Evolutionary conservation across 2,113 vertebrate species (phyloP).

Genomic region (Odocoileus virginianus): DNA sequence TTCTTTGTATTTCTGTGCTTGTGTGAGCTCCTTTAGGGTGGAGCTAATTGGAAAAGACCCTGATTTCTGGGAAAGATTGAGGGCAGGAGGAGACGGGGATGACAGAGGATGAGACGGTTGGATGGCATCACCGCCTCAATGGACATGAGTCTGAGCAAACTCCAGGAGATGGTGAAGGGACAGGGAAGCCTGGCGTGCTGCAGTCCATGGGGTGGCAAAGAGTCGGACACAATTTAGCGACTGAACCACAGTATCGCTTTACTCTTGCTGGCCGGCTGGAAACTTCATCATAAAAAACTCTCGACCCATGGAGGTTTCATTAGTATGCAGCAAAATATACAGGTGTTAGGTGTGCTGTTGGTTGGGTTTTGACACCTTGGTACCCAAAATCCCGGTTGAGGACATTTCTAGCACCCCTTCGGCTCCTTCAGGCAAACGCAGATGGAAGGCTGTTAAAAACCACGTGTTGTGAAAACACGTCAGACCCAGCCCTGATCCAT

Average conservation of each 20-base stretch:
- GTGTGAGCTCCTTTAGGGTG: neutral
- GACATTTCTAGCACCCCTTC: neutral
- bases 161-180: too few relatives aligned
- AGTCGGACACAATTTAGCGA: too few relatives aligned
- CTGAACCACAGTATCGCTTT: neutral
- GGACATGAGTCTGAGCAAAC: too few relatives aligned
- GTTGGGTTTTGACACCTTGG: neutral
- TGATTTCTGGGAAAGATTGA: too few relatives aligned
- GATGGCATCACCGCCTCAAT: too few relatives aligned
- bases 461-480: rapidly evolving
- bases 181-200: neutral
- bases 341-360: neutral
- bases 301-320: neutral
- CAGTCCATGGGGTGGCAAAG: too few relatives aligned
- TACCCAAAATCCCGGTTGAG: neutral
- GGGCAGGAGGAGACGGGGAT: too few relatives aligned
- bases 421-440: neutral
- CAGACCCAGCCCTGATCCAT: neutral
- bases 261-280: neutral
- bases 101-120: too few relatives aligned
- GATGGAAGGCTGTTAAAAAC: neutral
- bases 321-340: neutral
- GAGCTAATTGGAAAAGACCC: too few relatives aligned
- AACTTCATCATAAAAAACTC: neutral
- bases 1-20: neutral